phyloP scores from a whole-genome alignment of 2,888 invertebrate genomes.

The Apeira syringaria region DNA sequence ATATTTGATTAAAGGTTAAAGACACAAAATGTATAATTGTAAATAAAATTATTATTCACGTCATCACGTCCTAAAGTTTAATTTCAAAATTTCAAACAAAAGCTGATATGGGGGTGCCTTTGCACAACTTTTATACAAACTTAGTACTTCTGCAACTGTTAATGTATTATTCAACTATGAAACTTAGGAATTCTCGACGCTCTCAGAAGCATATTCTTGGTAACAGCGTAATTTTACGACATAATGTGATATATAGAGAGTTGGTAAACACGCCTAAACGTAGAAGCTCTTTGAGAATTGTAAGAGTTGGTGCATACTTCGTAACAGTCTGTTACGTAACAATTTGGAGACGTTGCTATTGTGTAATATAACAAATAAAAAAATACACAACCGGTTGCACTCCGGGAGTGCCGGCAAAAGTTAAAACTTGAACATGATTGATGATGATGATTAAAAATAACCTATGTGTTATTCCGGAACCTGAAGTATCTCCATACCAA shows the following conservation, averaged over 20 bases:
- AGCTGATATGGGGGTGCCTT: not conserved
- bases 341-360: no score
- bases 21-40: no score
- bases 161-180: slow-evolving; percentile 4
- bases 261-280: slow-evolving; percentile 1
- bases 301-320: not conserved
- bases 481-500: no score
- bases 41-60: not conserved
- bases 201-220: slow-evolving; percentile 4
- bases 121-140: slow-evolving; percentile 4
- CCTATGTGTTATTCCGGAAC: no score
- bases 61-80: not conserved
- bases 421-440: no score
- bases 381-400: no score
- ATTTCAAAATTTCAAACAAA: not conserved
- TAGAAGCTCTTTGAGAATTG: slow-evolving; percentile 1
- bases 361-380: no score
- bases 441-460: no score
- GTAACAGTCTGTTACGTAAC: not conserved
- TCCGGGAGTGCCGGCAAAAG: no score
- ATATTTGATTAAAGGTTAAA: no score
- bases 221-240: slow-evolving; percentile 5
- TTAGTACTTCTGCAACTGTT: slow-evolving; percentile 2
- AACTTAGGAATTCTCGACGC: not conserved
- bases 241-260: not conserved